Evolutionary conservation across 2,113 vertebrate species (phyloP).

Genomic region (Philantomba maxwellii): DNA sequence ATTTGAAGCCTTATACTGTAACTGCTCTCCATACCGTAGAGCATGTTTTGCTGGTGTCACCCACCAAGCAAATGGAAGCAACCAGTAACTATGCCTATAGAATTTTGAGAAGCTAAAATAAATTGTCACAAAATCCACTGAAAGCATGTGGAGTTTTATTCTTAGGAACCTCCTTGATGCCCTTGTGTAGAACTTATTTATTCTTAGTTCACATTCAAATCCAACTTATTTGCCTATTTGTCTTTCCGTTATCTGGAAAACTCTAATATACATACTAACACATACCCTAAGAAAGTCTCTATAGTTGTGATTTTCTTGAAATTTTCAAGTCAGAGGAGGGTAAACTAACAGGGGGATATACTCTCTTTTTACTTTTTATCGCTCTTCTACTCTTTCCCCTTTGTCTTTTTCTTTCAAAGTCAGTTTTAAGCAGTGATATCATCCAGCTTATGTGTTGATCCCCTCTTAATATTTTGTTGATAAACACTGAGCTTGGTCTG

Average conservation of each 20-base stretch:
- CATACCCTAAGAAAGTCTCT: background rate
- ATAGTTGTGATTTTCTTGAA: background rate
- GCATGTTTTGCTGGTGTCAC: background rate
- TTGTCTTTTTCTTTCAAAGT: background rate
- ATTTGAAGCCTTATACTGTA: background rate
- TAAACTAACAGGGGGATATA: background rate
- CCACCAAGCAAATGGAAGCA: background rate
- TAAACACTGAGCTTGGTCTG: background rate
- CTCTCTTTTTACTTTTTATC: background rate
- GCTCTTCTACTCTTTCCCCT: background rate
- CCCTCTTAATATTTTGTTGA: background rate
- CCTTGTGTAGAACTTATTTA: background rate
- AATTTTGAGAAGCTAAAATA: slow-evolving; percentile 9
- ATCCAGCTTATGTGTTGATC: background rate
- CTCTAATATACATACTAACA: background rate
- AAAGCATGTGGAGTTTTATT: background rate
- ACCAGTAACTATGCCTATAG: background rate
- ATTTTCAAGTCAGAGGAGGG: background rate
- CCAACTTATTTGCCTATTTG: background rate
- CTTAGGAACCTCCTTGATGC: background rate
- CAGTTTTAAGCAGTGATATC: background rate
- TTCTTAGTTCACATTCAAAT: background rate
- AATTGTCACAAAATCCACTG: background rate
- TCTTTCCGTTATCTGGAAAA: background rate
- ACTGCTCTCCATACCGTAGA: background rate